Conservation (phyloP, 2,888 invertebrate species). For the Gymnoscelis rufifasciata region DNA sequence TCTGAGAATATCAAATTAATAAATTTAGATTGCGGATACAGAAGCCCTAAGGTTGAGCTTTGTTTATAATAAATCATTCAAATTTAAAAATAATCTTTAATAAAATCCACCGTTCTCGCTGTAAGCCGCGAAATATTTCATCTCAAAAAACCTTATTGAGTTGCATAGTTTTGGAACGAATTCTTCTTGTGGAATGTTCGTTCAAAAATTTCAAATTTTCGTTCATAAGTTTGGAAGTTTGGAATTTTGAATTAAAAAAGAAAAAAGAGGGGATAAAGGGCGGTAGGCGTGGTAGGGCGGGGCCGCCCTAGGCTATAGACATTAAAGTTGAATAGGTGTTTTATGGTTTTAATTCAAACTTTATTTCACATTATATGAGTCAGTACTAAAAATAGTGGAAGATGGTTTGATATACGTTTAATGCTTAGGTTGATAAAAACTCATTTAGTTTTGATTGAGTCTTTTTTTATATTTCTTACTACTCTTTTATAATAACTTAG, state of each 20-base stretch:
- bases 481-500: no score
- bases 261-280: conserved; percentile 38
- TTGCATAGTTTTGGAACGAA: conserved; percentile 44
- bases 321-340: conserved; percentile 37
- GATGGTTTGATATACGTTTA: no score
- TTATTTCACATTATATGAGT: no score
- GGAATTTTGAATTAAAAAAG: conserved; percentile 61
- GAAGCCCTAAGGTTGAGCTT: no score
- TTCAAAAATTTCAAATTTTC: conserved; percentile 58
- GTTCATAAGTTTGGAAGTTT: conserved; percentile 53
- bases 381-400: no score
- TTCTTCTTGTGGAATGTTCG: conserved; percentile 47
- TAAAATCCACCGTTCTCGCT: background rate
- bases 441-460: no score
- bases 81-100: no score
- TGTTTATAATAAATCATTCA: no score
- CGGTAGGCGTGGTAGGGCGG: conserved; percentile 50
- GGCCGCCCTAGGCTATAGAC: conserved; percentile 34
- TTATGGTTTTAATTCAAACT: conserved; percentile 17
- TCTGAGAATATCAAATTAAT: no score
- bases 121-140: conserved; percentile 10
- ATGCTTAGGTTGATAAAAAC: no score
- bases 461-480: no score
- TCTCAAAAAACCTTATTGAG: conserved; percentile 32
- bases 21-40: no score